These are phyloP conservation scores for Phymatocera aterrima DNA, from an alignment of 2,888 invertebrate species.

Conservation along the genomic window DNA sequence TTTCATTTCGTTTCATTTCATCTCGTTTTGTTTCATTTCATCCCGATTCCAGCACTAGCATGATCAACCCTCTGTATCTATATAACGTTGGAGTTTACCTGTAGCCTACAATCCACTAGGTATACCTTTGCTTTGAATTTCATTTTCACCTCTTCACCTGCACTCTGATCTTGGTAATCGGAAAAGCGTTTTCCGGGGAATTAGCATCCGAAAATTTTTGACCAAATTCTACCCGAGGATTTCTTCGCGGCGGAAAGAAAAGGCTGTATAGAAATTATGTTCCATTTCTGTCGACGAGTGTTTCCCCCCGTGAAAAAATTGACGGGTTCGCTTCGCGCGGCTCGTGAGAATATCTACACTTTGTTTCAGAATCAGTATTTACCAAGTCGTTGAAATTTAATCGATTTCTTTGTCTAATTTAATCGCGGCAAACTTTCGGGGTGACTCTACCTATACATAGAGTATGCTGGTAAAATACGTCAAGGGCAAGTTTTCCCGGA, in stretches of 20 bases:
- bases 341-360: background rate
- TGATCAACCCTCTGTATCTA: slow-evolving; percentile 52
- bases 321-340: too few species aligned
- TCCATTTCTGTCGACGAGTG: too few species aligned
- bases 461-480: slow-evolving; percentile 25
- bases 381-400: slow-evolving; percentile 9
- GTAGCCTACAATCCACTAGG: background rate
- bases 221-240: too few species aligned
- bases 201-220: background rate
- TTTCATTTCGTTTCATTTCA: slow-evolving; percentile 44
- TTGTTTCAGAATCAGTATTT: background rate
- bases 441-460: too few species aligned
- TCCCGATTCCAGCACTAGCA: slow-evolving; percentile 54
- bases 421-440: background rate
- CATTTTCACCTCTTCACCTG: background rate
- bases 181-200: too few species aligned
- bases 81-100: background rate
- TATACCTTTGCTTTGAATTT: slow-evolving; percentile 3
- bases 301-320: too few species aligned
- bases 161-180: too few species aligned
- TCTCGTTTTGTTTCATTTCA: slow-evolving; percentile 41
- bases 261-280: too few species aligned
- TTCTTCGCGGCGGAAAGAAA: too few species aligned
- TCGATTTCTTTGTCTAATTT: slow-evolving; percentile 35
- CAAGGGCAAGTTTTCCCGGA: slow-evolving; percentile 18